These are phyloP conservation scores for Crotalus viridis DNA, from an alignment of 2,113 vertebrate species.

Conservation along the genomic window DNA sequence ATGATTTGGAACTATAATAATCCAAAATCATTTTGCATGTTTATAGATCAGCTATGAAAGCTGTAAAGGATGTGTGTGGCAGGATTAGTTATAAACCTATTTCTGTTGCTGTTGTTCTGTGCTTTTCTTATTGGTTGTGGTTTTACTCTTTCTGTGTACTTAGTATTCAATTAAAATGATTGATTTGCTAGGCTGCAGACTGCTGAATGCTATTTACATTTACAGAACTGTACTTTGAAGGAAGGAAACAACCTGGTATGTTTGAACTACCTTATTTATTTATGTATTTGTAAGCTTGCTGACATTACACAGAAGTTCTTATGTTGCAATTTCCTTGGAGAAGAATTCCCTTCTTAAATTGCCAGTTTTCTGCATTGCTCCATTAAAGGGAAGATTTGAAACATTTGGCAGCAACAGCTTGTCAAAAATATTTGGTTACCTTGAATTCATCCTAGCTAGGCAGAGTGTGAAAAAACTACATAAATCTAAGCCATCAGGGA, in stretches of 20 bases:
- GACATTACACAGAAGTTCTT: constrained; percentile 84
- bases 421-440: neutral
- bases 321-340: constrained; percentile 73
- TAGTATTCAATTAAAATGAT: constrained; percentile 90
- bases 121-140: constrained; percentile 82
- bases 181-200: constrained; percentile 80
- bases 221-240: constrained; percentile 72
- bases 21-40: constrained; percentile 91
- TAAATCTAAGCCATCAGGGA: neutral
- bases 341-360: constrained; percentile 60
- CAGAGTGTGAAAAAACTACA: neutral
- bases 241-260: constrained; percentile 74
- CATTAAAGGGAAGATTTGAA: neutral
- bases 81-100: constrained; percentile 76
- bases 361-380: constrained; percentile 30
- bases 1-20: constrained; percentile 94
- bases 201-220: constrained; percentile 71
- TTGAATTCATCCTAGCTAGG: neutral
- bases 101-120: constrained; percentile 83
- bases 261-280: constrained; percentile 88
- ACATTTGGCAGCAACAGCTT: neutral
- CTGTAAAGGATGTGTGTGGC: constrained; percentile 68
- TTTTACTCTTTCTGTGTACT: constrained; percentile 87
- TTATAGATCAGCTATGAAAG: constrained; percentile 96
- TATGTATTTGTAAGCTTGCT: constrained; percentile 60